phyloP scores from a whole-genome alignment of 2,888 invertebrate species.

The Eilema sororculum region DNA sequence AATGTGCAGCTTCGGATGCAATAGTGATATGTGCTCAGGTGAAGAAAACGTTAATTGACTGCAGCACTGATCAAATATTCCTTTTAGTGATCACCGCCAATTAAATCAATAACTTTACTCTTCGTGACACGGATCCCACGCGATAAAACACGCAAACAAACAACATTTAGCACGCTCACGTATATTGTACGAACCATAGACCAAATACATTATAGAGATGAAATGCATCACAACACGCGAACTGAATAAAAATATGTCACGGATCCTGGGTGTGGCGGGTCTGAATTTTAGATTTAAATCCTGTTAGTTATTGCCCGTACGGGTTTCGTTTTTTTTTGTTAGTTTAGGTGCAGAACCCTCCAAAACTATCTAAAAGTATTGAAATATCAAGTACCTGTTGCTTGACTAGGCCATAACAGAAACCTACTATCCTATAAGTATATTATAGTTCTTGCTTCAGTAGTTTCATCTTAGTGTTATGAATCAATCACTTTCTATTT shows the following conservation, averaged over 20 bases:
- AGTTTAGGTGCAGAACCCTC: too few species aligned
- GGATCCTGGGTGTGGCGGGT: too few species aligned
- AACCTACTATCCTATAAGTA: not conserved
- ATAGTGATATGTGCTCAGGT: not conserved
- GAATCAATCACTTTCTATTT: too few species aligned
- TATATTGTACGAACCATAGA: constrained; percentile 2
- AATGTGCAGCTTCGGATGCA: not conserved
- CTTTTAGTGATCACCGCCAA: not conserved
- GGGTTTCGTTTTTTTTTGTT: too few species aligned
- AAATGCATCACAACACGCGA: not conserved
- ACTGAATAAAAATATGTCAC: too few species aligned
- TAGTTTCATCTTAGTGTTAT: too few species aligned
- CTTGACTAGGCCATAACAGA: not conserved
- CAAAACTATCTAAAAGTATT: too few species aligned
- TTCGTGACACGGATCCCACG: constrained; percentile 5
- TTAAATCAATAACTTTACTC: not conserved
- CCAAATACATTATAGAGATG: not conserved
- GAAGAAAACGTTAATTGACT: not conserved
- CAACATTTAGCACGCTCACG: constrained; percentile 6
- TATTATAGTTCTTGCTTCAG: not conserved
- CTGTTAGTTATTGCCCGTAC: too few species aligned
- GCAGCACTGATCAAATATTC: not conserved
- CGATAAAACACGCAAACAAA: constrained; percentile 12
- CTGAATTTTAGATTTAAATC: too few species aligned
- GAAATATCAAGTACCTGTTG: too few species aligned